Conservation (phyloP, 2,113 vertebrate genomes). For the Triplophysa tibetana region DNA sequence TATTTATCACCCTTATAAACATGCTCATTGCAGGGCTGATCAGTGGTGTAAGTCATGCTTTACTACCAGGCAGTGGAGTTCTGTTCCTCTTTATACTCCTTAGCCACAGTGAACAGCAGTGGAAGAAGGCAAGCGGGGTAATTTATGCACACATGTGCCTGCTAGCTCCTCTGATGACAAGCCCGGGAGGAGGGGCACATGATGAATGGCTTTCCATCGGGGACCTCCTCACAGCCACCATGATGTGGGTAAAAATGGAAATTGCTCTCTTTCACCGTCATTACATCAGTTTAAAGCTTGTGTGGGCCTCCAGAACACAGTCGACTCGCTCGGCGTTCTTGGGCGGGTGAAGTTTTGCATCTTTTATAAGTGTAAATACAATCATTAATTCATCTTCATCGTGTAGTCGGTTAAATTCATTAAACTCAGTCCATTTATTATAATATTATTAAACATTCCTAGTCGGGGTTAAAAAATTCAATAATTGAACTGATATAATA, state of each 20-base stretch:
- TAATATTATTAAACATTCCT: not conserved
- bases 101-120: slow-evolving; percentile 52
- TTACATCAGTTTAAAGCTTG: slow-evolving; percentile 79
- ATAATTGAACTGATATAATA: not conserved
- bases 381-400: slow-evolving; percentile 37
- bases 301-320: slow-evolving; percentile 78
- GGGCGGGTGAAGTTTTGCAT: slow-evolving; percentile 38
- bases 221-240: slow-evolving; percentile 76
- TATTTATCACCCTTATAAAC: slow-evolving; percentile 51
- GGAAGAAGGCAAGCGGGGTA: slow-evolving; percentile 63
- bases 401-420: slow-evolving; percentile 6
- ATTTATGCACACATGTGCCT: slow-evolving; percentile 81
- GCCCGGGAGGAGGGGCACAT: slow-evolving; percentile 76
- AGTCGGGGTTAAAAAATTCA: not conserved
- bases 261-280: slow-evolving; percentile 79
- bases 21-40: slow-evolving; percentile 47
- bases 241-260: slow-evolving; percentile 81
- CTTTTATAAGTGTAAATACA: slow-evolving; percentile 38
- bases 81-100: slow-evolving; percentile 64
- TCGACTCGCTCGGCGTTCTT: slow-evolving; percentile 28
- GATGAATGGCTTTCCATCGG: slow-evolving; percentile 81
- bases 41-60: slow-evolving; percentile 49
- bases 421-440: not conserved
- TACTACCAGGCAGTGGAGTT: slow-evolving; percentile 55
- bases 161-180: slow-evolving; percentile 77